phyloP scores from a whole-genome alignment of 2,888 invertebrate species.

The Amblyjoppa proteus region DNA sequence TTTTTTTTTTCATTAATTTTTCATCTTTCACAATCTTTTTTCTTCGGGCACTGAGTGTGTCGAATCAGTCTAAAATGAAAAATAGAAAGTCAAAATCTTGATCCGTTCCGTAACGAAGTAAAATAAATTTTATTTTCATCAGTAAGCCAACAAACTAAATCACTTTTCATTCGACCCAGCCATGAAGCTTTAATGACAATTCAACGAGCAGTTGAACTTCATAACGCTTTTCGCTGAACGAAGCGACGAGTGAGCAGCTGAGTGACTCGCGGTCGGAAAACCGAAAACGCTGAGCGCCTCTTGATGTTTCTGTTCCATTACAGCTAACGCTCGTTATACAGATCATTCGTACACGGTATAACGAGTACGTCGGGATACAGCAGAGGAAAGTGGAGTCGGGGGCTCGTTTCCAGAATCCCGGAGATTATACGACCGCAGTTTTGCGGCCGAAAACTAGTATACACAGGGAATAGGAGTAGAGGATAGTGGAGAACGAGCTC shows the following conservation, averaged over 20 bases:
- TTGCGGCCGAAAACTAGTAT: conserved; percentile 63
- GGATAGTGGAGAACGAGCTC: conserved; percentile 43
- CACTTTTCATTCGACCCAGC: not conserved
- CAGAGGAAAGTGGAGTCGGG: not conserved
- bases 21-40: too few relatives aligned
- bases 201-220: not conserved
- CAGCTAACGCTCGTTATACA: conserved; percentile 18
- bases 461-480: conserved; percentile 57
- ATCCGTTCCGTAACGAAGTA: not conserved
- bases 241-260: not conserved
- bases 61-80: not conserved
- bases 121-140: not conserved
- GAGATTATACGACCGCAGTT: conserved; percentile 63
- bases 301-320: conserved; percentile 31
- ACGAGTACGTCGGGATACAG: conserved; percentile 35
- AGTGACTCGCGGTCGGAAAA: conserved; percentile 24
- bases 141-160: not conserved
- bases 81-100: not conserved
- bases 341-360: conserved; percentile 30
- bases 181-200: not conserved
- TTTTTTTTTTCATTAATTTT: too few relatives aligned
- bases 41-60: not conserved
- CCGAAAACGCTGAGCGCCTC: conserved; percentile 15
- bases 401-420: conserved; percentile 49
- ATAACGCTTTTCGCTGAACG: not conserved